These are phyloP conservation scores for Selene dorsalis DNA, from an alignment of 2,797 vertebrate species.

Conservation along the genomic window DNA sequence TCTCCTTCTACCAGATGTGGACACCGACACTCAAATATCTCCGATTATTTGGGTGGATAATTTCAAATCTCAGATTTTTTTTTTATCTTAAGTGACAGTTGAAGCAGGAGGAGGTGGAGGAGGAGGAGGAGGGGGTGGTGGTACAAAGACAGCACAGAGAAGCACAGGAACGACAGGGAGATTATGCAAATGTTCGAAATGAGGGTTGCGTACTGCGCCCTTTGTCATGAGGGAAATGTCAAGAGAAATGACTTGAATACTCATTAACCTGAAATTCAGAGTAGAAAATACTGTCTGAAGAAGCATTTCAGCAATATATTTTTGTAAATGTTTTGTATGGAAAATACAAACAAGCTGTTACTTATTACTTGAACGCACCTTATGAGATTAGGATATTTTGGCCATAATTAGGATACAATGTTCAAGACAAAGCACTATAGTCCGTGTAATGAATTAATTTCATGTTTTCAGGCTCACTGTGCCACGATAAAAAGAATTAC, in stretches of 20 bases:
- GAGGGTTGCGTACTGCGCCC: constrained; percentile 55
- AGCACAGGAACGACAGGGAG: constrained; percentile 55
- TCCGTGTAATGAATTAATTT: constrained; percentile 19
- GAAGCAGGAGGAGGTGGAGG: constrained; percentile 41
- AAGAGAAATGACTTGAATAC: constrained; percentile 68
- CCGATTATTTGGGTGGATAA: constrained; percentile 39
- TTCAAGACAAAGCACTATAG: constrained; percentile 17
- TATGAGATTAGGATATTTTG: background rate
- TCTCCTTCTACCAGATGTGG: constrained; percentile 7
- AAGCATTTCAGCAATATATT: constrained; percentile 11
- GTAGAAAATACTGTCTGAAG: constrained; percentile 25
- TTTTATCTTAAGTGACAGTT: constrained; percentile 44
- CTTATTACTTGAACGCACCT: constrained; percentile 26
- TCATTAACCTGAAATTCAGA: constrained; percentile 57
- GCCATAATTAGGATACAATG: constrained; percentile 6
- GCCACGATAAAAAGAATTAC: constrained; percentile 23
- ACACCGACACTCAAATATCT: constrained; percentile 11
- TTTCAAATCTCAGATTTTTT: constrained; percentile 38
- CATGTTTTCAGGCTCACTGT: constrained; percentile 19
- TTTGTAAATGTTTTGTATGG: constrained; percentile 26
- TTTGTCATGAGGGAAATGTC: constrained; percentile 74
- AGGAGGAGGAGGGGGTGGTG: background rate
- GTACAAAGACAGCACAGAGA: constrained; percentile 33
- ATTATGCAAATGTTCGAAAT: constrained; percentile 77
- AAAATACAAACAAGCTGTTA: constrained; percentile 10